Conservation (phyloP, 2,888 invertebrate genomes). For the Machimus rusticus region DNA sequence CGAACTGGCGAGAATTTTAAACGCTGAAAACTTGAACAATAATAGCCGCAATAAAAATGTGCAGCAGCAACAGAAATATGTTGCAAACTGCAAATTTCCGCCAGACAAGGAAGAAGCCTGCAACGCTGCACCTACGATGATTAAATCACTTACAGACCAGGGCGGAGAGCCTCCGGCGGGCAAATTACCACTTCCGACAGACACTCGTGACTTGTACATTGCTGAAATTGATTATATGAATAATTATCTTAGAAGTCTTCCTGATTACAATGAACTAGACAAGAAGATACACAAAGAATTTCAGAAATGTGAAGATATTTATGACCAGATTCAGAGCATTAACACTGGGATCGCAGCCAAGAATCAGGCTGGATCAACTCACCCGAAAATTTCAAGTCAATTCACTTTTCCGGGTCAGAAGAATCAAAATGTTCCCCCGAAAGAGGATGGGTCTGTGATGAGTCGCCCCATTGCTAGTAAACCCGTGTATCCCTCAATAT, state of each 20-base stretch:
- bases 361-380: conserved; percentile 54
- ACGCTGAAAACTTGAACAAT: conserved; percentile 32
- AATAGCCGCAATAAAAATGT: background rate
- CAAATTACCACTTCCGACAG: background rate
- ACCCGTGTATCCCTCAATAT: conserved; percentile 57
- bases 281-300: conserved; percentile 62
- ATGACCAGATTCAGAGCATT: conserved; percentile 58
- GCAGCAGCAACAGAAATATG: background rate
- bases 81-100: conserved; percentile 32
- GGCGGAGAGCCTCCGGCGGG: background rate
- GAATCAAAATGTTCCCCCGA: background rate
- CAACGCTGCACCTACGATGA: background rate
- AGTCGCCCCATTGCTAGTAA: background rate
- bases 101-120: conserved; percentile 17
- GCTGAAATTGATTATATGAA: conserved; percentile 64
- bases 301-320: conserved; percentile 62
- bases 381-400: conserved; percentile 50
- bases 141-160: background rate
- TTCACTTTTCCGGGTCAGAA: background rate
- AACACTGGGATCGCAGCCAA: conserved; percentile 46
- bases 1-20: conserved; percentile 36
- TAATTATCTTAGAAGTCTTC: conserved; percentile 62
- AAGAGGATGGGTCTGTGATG: background rate
- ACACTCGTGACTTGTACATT: conserved; percentile 57
- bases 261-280: conserved; percentile 62